phyloP scores from a whole-genome alignment of 2,797 vertebrate species.

The Sebastolobus altivelis region DNA sequence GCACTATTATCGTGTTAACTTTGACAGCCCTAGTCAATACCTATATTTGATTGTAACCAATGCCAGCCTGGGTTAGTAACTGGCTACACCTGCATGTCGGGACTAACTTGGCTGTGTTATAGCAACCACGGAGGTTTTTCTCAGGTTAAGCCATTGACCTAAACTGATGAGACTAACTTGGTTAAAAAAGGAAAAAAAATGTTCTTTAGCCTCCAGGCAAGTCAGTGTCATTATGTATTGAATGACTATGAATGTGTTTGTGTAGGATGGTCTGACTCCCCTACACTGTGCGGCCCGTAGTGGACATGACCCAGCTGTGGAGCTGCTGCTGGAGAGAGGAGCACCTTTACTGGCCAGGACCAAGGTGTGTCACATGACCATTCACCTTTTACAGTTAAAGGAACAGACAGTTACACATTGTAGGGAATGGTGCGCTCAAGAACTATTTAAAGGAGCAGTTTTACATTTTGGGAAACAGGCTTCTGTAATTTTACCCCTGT shows the following conservation, averaged over 20 bases:
- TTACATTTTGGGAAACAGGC: background rate
- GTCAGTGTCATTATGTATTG: background rate
- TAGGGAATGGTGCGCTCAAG: no score
- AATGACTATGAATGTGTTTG: background rate
- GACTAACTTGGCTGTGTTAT: no score
- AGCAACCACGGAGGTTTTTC: no score
- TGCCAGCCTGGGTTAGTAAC: no score
- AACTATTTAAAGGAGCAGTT: background rate
- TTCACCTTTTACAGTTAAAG: background rate
- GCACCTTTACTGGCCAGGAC: conserved; percentile 96
- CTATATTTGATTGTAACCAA: background rate
- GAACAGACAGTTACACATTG: background rate
- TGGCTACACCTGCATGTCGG: background rate
- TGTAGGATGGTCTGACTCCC: conserved; percentile 96
- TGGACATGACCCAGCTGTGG: conserved; percentile 94
- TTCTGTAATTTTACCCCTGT: background rate
- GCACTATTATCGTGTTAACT: no score
- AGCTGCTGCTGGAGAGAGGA: conserved; percentile 94
- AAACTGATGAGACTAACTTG: background rate
- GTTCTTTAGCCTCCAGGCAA: background rate
- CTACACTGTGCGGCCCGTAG: conserved; percentile 97
- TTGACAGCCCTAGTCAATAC: rapidly evolving
- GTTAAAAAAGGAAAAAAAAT: background rate
- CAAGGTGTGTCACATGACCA: conserved; percentile 84
- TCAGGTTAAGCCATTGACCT: background rate